Conservation (phyloP, 2,797 vertebrate genomes). For the Synanceia verrucosa region DNA sequence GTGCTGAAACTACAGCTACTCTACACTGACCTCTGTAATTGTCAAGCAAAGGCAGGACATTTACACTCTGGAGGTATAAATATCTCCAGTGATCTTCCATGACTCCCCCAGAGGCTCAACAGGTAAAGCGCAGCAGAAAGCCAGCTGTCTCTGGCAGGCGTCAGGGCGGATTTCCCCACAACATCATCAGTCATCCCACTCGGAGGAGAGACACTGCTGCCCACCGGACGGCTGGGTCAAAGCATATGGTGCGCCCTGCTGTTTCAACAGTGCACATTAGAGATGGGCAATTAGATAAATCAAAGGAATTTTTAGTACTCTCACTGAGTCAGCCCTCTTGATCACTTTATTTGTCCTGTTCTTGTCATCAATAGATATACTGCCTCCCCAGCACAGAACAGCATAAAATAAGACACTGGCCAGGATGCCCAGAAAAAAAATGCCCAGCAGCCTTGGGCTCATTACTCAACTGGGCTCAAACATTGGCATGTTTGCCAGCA, state of each 20-base stretch:
- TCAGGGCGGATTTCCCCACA: slow-evolving; percentile 56
- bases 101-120: slow-evolving; percentile 62
- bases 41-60: slow-evolving; percentile 56
- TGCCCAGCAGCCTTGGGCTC: too few relatives aligned
- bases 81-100: slow-evolving; percentile 65
- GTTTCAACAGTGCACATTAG: slow-evolving; percentile 20
- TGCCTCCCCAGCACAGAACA: too few relatives aligned
- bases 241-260: slow-evolving; percentile 10
- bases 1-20: slow-evolving; percentile 43
- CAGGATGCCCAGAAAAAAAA: too few relatives aligned
- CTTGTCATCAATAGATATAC: too few relatives aligned
- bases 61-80: slow-evolving; percentile 65
- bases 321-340: too few relatives aligned
- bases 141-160: slow-evolving; percentile 63
- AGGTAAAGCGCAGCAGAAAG: slow-evolving; percentile 70
- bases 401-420: too few relatives aligned
- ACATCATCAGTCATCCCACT: slow-evolving; percentile 63
- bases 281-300: background rate
- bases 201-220: slow-evolving; percentile 29
- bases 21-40: slow-evolving; percentile 65
- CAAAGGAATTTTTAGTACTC: background rate
- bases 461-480: too few relatives aligned
- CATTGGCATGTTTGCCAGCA: too few relatives aligned
- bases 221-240: slow-evolving; percentile 11
- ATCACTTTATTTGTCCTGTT: too few relatives aligned